Evolutionary conservation across 1,140 invertebrate genomes (phyloP), one percentile per base, ranked within the genome.

Genomic region (Idris sp.): DNA sequence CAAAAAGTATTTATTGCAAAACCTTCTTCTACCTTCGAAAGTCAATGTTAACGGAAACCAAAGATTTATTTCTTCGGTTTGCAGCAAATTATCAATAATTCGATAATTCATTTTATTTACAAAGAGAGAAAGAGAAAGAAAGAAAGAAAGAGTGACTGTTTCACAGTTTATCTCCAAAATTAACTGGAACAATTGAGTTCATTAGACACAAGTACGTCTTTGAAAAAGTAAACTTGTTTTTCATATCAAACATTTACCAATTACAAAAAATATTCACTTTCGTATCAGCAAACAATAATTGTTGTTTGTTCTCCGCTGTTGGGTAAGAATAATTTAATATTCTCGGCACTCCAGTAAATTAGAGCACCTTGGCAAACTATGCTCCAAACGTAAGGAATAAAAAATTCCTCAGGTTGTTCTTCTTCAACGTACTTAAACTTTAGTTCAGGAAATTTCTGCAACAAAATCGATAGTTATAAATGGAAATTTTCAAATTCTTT

Each of bases 371-470:
- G 90, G 76, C 91, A 94, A 15, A 97, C 93, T 38, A 99, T 89
- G 7, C 95, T 93, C 98, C 98, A 99, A 26, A 99, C 94, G 84
- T 99, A 99, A 5, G 98, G 98, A 79, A 99, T 97, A 88, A 99
- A 99, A 89, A 99, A 99, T 81, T 99, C 97, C 84, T 99, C 97
- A 0, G 98, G 98, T 61, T 96, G 93, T 64, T 99, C 97, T 88
- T 99, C 98, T 89, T 99, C 98, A 0, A 99, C 97, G 83, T 99
- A 99, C 76, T 97, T 96, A 88, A 99, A 99, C 86, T 98, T 99
- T 33, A 99, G 87, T 79, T 99, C 98, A 0, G 98, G 97, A 86
- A 99, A 99, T 93, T 98, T 98, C 95, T 40, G 30, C 30, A 33
- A 33, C 9, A 4, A 22, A 22, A 22, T 22, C 19, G n/a, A 22